phyloP scores from a whole-genome alignment of 2,113 vertebrate species.

The Brachyhypopomus occidentalis region DNA sequence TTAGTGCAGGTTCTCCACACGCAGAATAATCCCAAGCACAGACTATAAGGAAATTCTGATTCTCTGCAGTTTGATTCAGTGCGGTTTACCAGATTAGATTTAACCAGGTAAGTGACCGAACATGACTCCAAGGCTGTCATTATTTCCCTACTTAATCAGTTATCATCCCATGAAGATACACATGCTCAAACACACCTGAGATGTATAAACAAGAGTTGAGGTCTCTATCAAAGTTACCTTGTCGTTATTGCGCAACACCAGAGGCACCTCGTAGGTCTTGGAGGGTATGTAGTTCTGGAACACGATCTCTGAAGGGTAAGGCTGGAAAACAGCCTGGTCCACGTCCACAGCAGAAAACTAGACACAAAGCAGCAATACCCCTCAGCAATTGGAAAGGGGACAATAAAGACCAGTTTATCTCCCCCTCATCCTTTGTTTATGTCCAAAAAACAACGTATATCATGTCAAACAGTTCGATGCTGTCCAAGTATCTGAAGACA shows the following conservation, averaged over 20 bases:
- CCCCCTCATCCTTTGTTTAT: slow-evolving; percentile 2
- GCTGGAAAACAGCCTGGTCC: slow-evolving; percentile 80
- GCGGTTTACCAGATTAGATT: too few relatives aligned
- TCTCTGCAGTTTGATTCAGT: too few relatives aligned
- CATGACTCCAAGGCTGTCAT: too few relatives aligned
- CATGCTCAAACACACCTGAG: slow-evolving; percentile 1
- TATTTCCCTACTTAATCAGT: neutral
- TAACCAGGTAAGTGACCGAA: too few relatives aligned
- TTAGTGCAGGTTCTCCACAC: too few relatives aligned
- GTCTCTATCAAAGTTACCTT: slow-evolving; percentile 64
- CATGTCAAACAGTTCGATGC: neutral
- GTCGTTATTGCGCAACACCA: slow-evolving; percentile 83
- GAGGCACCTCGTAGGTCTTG: slow-evolving; percentile 76
- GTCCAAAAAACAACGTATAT: neutral
- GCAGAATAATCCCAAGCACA: too few relatives aligned
- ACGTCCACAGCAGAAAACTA: slow-evolving; percentile 75
- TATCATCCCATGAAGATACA: neutral
- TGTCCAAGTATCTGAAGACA: slow-evolving; percentile 23
- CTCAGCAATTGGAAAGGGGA: neutral
- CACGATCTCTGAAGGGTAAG: slow-evolving; percentile 83
- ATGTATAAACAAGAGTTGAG: neutral
- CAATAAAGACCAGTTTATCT: neutral
- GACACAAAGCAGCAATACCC: slow-evolving; percentile 11
- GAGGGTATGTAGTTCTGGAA: slow-evolving; percentile 81
- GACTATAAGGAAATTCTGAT: too few relatives aligned